Conservation (phyloP, 1,140 invertebrate species). For the Coelopa frigida region DNA sequence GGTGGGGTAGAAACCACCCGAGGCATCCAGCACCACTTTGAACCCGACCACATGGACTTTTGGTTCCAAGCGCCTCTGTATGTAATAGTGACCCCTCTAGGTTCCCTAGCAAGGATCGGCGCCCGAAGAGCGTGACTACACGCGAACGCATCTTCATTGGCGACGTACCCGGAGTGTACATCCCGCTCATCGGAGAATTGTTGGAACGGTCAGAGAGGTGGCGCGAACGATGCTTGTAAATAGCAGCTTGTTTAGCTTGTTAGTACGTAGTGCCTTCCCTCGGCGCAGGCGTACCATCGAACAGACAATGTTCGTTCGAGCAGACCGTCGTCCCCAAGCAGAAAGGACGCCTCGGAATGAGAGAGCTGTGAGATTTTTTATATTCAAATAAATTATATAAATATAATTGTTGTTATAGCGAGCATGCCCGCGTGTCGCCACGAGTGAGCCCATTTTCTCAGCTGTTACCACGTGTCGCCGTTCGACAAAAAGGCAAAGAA, state of each 20-base stretch:
- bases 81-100: conserved; percentile 91
- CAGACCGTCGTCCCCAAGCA: too few relatives aligned
- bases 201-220: conserved; percentile 43
- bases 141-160: conserved; percentile 31
- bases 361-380: too few relatives aligned
- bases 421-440: too few relatives aligned
- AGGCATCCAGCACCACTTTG: conserved; percentile 85
- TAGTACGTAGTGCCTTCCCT: too few relatives aligned
- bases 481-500: too few relatives aligned
- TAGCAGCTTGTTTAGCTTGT: conserved; percentile 34
- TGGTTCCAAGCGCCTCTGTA: conserved; percentile 86
- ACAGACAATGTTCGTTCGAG: too few relatives aligned
- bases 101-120: conserved; percentile 39
- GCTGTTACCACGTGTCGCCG: too few relatives aligned
- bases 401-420: too few relatives aligned
- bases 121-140: conserved; percentile 23
- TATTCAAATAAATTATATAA: too few relatives aligned
- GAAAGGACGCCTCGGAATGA: too few relatives aligned
- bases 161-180: conserved; percentile 37
- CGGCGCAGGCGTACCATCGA: too few relatives aligned
- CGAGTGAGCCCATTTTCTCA: too few relatives aligned
- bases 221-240: conserved; percentile 38
- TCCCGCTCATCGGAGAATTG: conserved; percentile 30
- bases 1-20: conserved; percentile 85
- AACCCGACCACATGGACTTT: conserved; percentile 88